A percentile compares a stretch with the other conserved stretches of the same genome.
phyloP scores from a whole-genome alignment of 2,113 vertebrate genomes.

The Colius striatus region DNA sequence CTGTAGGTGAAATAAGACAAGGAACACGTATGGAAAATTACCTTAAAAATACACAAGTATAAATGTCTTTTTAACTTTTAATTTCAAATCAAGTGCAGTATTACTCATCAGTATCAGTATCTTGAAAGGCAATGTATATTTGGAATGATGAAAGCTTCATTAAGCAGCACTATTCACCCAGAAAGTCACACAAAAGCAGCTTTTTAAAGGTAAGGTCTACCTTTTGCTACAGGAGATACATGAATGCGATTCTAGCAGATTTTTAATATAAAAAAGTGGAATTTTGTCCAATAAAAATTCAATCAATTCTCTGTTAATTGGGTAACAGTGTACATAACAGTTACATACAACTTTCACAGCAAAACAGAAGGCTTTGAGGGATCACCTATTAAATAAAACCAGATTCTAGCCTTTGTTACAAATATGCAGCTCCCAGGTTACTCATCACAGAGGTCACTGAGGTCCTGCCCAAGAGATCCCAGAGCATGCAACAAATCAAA shows the following conservation, averaged over 20 bases:
- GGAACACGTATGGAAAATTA: neutral
- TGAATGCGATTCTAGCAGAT: neutral
- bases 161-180: neutral
- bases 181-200: neutral
- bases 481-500: neutral
- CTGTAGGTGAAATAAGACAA: neutral
- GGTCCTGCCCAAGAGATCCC: neutral
- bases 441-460: neutral
- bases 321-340: neutral
- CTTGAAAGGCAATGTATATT: neutral
- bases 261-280: neutral
- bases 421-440: neutral
- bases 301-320: neutral
- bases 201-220: neutral
- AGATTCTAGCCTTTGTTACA: neutral
- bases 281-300: neutral
- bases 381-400: neutral
- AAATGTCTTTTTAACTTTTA: neutral
- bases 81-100: slow-evolving; percentile 9
- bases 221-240: neutral
- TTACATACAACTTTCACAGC: neutral
- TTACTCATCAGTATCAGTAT: neutral
- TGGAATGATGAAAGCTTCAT: neutral
- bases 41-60: neutral
- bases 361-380: neutral